Conservation (phyloP, 1,140 invertebrate genomes). For the Lucilia cuprina region DNA sequence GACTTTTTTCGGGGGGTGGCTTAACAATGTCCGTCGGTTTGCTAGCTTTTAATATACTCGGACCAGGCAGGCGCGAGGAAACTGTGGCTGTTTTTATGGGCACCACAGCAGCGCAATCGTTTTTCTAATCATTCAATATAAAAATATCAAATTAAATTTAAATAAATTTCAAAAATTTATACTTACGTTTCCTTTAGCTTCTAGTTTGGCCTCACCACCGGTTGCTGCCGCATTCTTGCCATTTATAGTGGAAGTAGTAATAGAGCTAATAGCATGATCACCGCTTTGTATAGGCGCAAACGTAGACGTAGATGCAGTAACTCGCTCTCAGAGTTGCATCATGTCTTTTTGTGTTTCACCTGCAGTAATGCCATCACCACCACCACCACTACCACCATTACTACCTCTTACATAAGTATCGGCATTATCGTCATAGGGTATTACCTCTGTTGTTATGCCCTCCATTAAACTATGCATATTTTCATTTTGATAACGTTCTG, state of each 20-base stretch:
- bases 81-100: conserved; percentile 26
- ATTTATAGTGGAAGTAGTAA: conserved; percentile 38
- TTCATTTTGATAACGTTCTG: conserved; percentile 56
- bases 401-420: conserved; percentile 14
- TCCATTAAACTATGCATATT: conserved; percentile 67
- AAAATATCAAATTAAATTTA: too few species aligned
- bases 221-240: conserved; percentile 39
- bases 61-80: conserved; percentile 57
- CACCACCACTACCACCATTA: conserved; percentile 32
- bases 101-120: conserved; percentile 15
- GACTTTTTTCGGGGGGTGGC: conserved; percentile 43
- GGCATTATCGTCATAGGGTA: conserved; percentile 45
- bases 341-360: conserved; percentile 46
- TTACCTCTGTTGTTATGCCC: conserved; percentile 58
- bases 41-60: conserved; percentile 63
- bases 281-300: conserved; percentile 38
- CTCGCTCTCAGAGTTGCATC: conserved; percentile 58
- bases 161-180: too few species aligned
- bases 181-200: conserved; percentile 35
- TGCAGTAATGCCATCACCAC: conserved; percentile 28
- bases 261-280: conserved; percentile 38
- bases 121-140: background rate
- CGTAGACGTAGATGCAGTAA: conserved; percentile 44
- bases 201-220: conserved; percentile 42
- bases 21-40: conserved; percentile 21